Base-by-base conservation (phyloP, 2,113 vertebrate genomes). In the Varanus salvator region DNA sequence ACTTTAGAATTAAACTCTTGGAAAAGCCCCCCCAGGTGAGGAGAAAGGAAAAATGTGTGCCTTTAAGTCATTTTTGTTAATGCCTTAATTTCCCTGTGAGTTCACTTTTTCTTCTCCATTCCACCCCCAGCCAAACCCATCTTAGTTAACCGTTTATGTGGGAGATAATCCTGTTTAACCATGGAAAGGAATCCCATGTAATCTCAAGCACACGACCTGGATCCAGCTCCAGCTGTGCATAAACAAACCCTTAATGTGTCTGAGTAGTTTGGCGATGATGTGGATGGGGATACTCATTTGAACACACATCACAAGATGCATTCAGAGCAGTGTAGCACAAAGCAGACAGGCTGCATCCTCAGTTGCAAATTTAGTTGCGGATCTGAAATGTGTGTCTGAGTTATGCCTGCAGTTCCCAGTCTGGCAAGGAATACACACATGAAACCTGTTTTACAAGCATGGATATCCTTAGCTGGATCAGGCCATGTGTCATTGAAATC, bases 21-120 rank as follows among this genome's bases (percentile, higher is more conserved):
- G 76, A 91, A 38, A 78, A 50, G 66, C 52, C 66, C 80, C 80
- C 83, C 57, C 0, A 60, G 78, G 64, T 89, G 88, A 86, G 91
- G 92, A 64, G 21, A 90, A 91, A 93, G 90, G 91, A 87, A 90
- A 74, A 90, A 90, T 85, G 92, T 8, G 94, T 95, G 93, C 94
- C 94, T 95, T 94, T 93, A 38, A 86, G 74, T 94, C 68, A 34
- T 92, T 95, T 94, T 91, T 94, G 92, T 95, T 92, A 93, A 94
- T 95, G 94, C 94, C 93, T 95, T 95, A 95, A 95, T 93, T 94
- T 94, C 86, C 90, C 91, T 86, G 64, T 29, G 3, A 81, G 86
- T 90, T 86, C 57, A 78, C 57, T 78, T 69, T 29, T n/a, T 15
- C 76, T 50, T 34, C 44, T 38, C 77, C 86, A 44, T 84, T 44